Percentiles rank a stretch among this genome's conserved stretches.
phyloP scores from a whole-genome alignment of 37 sponge, comb jelly and placozoan species.

The Tethya wilhelma region DNA sequence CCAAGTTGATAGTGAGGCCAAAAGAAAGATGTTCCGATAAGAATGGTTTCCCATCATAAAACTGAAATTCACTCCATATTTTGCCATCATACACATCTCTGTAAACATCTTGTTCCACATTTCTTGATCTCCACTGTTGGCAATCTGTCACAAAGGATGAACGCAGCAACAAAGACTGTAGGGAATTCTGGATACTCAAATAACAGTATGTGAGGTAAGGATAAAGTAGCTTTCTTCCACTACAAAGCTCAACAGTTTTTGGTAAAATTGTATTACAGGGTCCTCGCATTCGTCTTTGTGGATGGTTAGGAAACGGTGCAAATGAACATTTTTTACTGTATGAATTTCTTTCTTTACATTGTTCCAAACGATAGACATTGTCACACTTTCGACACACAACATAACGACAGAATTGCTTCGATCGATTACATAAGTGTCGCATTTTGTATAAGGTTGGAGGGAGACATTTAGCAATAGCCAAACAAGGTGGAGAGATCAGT shows the following conservation, averaged over 20 bases:
- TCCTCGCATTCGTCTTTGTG: neutral
- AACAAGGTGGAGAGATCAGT: no score
- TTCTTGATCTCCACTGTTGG: conserved; percentile 40
- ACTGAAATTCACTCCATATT: conserved; percentile 43
- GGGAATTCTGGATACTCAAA: conserved; percentile 7
- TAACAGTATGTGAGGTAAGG: no score
- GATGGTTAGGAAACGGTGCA: conserved; percentile 38
- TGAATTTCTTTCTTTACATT: neutral
- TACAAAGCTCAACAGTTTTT: neutral
- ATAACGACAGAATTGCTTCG: no score
- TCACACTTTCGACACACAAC: conserved; percentile 51
- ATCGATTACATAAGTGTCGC: no score
- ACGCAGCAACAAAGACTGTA: conserved; percentile 5
- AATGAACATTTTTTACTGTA: neutral
- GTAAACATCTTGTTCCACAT: no score
- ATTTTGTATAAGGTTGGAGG: no score
- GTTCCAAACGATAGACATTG: conserved; percentile 9
- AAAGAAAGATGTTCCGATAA: conserved; percentile 20
- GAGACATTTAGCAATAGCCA: no score
- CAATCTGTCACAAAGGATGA: conserved; percentile 32
- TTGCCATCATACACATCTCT: conserved; percentile 58
- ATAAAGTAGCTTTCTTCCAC: conserved; percentile 1
- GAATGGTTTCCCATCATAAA: neutral
- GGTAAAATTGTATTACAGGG: conserved; percentile 17
- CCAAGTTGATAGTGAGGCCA: conserved; percentile 51